Conservation (phyloP, 2,113 vertebrate genomes). For the Cyanoramphus novaezelandiae region DNA sequence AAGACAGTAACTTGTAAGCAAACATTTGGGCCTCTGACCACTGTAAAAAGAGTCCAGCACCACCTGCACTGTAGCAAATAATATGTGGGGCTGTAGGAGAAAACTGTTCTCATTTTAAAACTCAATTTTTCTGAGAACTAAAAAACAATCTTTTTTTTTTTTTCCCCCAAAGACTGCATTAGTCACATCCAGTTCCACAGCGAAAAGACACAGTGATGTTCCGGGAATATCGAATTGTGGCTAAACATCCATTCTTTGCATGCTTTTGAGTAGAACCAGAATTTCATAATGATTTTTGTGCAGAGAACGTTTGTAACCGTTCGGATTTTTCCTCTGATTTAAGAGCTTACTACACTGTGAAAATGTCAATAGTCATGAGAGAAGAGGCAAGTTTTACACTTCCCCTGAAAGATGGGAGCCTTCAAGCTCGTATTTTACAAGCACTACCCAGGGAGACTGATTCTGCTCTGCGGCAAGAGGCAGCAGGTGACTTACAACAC, state of each 20-base stretch:
- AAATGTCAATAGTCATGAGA: not conserved
- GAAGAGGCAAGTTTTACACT: slow-evolving; percentile 32
- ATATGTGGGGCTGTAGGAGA: not conserved
- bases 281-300: slow-evolving; percentile 13
- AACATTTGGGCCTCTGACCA: not conserved
- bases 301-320: not conserved
- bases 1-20: not conserved
- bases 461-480: not conserved
- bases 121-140: not conserved
- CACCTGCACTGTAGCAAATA: not conserved
- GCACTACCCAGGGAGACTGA: not conserved
- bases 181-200: not conserved
- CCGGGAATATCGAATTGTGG: not conserved
- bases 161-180: not conserved
- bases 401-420: slow-evolving; percentile 26
- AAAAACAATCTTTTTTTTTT: not conserved
- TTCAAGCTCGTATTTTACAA: not conserved
- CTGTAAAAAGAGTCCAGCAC: not conserved
- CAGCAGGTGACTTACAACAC: not conserved
- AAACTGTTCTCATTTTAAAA: not conserved
- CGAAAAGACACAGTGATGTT: not conserved
- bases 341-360: slow-evolving; percentile 11
- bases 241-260: slow-evolving; percentile 3
- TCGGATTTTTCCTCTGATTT: slow-evolving; percentile 39
- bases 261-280: not conserved